Conservation (phyloP, 1,140 invertebrate species). For the Lineus longissimus region DNA sequence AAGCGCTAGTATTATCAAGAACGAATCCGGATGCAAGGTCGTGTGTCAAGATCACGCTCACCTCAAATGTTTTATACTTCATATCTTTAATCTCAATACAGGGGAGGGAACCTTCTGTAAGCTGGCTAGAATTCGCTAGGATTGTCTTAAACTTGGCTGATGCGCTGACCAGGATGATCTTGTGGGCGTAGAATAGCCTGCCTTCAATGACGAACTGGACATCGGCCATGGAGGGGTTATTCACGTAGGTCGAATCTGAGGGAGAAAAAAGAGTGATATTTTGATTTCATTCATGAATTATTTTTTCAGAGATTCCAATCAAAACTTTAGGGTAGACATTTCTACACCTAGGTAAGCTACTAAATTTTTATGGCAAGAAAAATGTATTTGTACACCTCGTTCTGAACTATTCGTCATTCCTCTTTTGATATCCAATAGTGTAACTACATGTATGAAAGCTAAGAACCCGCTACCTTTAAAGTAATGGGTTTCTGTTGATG, state of each 20-base stretch:
- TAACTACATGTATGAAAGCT: no score
- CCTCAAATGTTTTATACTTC: conserved; percentile 85
- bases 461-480: no score
- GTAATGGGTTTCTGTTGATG: no score
- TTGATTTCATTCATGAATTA: not conserved
- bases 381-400: no score
- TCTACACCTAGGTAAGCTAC: no score
- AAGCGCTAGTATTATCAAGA: not conserved
- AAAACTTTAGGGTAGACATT: not conserved
- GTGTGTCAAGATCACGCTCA: conserved; percentile 54
- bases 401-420: no score
- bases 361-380: no score
- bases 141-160: conserved; percentile 80
- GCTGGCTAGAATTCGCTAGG: conserved; percentile 66
- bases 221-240: conserved; percentile 85
- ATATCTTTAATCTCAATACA: conserved; percentile 90
- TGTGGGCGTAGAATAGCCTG: conserved; percentile 88
- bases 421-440: no score
- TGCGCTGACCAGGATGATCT: conserved; percentile 86
- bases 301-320: not conserved
- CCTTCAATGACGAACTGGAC: conserved; percentile 88
- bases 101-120: conserved; percentile 66
- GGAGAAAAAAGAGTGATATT: not conserved
- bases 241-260: conserved; percentile 64
- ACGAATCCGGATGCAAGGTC: not conserved